A percentile compares a stretch with the other conserved stretches of the same genome.
Conservation (phyloP, 23 tunicate genomes). For the Halocynthia roretzi region DNA sequence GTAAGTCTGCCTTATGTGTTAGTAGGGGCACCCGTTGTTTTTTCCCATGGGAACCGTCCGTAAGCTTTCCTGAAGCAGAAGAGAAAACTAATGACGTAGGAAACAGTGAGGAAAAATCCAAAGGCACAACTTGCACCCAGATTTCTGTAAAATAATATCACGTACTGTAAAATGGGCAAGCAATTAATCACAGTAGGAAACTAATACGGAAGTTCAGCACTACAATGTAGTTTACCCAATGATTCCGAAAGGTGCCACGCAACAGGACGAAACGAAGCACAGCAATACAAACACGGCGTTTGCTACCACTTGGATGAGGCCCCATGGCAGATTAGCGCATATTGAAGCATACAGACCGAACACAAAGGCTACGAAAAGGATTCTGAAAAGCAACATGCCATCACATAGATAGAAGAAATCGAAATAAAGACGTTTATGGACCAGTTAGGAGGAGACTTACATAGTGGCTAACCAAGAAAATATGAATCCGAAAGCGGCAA, state of each 20-base stretch:
- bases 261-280: constrained; percentile 18
- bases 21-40: constrained; percentile 10
- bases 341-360: constrained; percentile 14
- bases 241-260: constrained; percentile 6
- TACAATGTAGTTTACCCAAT: not conserved
- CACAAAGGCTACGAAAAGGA: constrained; percentile 1
- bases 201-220: not conserved
- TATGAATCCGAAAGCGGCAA: constrained; percentile 29
- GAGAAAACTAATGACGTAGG: not conserved
- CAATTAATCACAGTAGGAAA: not conserved
- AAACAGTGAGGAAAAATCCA: not conserved
- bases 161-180: no score
- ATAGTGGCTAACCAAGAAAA: constrained; percentile 16
- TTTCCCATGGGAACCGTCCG: constrained; percentile 21
- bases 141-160: constrained; percentile 1
- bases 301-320: not conserved
- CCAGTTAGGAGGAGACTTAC: constrained; percentile 1
- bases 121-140: constrained; percentile 19
- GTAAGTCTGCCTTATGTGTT: constrained; percentile 1
- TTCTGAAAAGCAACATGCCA: constrained; percentile 9
- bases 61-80: constrained; percentile 15
- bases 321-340: constrained; percentile 25
- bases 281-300: constrained; percentile 3
- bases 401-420: not conserved
- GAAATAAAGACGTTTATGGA: not conserved